Percentiles rank a stretch among this genome's conserved stretches.
Conservation (phyloP, 2,113 vertebrate genomes). For the Serilophus lunatus region DNA sequence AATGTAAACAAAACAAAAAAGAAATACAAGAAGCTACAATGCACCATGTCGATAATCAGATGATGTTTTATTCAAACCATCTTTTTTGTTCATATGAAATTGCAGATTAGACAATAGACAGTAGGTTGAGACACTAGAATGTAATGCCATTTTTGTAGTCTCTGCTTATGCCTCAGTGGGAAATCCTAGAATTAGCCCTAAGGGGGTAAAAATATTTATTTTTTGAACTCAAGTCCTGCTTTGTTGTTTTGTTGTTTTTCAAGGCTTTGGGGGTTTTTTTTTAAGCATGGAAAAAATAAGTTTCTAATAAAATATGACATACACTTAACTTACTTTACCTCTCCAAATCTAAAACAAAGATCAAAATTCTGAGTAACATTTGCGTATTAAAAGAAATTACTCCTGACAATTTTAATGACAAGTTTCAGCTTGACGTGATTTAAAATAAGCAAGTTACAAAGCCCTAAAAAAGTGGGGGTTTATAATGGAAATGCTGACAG, state of each 20-base stretch:
- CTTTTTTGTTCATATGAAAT: background rate
- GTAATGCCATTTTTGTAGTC: background rate
- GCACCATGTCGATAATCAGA: background rate
- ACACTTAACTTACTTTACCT: background rate
- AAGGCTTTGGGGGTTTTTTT: background rate
- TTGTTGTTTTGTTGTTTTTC: background rate
- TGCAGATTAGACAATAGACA: background rate
- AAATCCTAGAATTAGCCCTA: background rate
- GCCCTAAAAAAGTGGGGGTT: slow-evolving; percentile 44
- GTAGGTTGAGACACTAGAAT: background rate
- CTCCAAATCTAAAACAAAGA: background rate
- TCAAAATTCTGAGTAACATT: background rate
- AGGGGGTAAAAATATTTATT: background rate
- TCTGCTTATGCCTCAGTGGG: background rate
- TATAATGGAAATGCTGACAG: slow-evolving; percentile 73
- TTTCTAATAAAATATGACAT: background rate
- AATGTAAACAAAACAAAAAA: background rate
- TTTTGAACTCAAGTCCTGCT: background rate
- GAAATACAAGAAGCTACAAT: background rate
- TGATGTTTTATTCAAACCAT: background rate
- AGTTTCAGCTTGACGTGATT: slow-evolving; percentile 66
- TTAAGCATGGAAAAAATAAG: background rate
- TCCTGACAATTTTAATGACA: slow-evolving; percentile 43
- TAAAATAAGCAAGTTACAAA: slow-evolving; percentile 47
- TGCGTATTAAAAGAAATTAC: slow-evolving; percentile 10